A percentile compares a stretch with the other conserved stretches of the same genome.
Conservation (phyloP, 2,888 invertebrate genomes). For the Erebia palarica region DNA sequence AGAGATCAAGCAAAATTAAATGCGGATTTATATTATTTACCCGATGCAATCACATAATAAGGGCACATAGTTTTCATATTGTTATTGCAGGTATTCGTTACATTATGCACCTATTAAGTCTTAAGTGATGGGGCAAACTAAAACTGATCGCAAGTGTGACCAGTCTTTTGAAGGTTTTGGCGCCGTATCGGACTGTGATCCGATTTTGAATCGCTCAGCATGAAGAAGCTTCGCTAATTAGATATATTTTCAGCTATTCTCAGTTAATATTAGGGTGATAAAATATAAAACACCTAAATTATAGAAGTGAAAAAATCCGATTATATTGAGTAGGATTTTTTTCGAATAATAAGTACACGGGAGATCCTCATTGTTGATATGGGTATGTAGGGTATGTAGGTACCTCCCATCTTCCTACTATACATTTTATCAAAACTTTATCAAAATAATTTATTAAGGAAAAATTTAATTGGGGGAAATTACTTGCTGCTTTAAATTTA, state of each 20-base stretch:
- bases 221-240: conserved; percentile 27
- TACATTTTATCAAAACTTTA: conserved; percentile 15
- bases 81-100: no score
- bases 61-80: no score
- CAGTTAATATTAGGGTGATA: conserved; percentile 33
- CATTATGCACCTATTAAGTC: no score
- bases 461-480: conserved; percentile 8
- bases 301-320: conserved; percentile 16
- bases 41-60: no score
- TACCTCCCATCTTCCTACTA: background rate
- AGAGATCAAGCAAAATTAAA: background rate
- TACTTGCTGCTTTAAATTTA: background rate
- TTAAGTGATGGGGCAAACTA: no score
- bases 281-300: conserved; percentile 34
- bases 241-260: conserved; percentile 31
- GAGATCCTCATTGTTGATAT: conserved; percentile 9
- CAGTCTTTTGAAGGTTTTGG: background rate
- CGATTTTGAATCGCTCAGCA: background rate
- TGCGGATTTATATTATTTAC: background rate
- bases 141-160: background rate
- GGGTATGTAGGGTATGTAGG: background rate
- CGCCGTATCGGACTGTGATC: background rate
- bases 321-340: background rate
- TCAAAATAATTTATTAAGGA: conserved; percentile 21
- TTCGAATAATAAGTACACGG: background rate